Evolutionary conservation across 2,113 vertebrate species (phyloP).

Genomic region (Cynocephalus volans): DNA sequence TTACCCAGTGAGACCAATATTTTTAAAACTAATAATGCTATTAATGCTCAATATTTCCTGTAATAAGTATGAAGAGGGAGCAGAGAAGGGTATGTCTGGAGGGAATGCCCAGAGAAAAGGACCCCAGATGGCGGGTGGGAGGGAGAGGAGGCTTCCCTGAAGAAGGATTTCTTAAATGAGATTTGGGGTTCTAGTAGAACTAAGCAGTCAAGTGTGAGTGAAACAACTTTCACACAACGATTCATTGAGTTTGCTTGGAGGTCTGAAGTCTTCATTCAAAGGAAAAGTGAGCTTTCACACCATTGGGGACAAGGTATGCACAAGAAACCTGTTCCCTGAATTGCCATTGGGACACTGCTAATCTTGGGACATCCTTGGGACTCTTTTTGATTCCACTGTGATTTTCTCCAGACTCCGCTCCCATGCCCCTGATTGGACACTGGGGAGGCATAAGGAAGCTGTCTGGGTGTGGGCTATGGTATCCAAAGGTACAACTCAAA

Average conservation of each 20-base stretch:
- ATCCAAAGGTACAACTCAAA: background rate
- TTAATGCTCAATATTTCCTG: background rate
- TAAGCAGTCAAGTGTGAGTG: background rate
- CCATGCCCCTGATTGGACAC: background rate
- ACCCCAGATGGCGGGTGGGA: too few species aligned
- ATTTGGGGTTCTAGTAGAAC: background rate
- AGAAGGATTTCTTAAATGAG: background rate
- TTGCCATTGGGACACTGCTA: background rate
- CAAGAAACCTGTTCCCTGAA: background rate
- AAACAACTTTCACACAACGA: background rate
- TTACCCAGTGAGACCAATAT: background rate
- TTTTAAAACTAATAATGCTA: background rate
- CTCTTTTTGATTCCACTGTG: background rate
- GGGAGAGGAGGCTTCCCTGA: rapidly evolving
- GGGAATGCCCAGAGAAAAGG: background rate
- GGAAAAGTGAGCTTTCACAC: background rate
- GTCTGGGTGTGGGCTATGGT: background rate
- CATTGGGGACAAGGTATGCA: background rate
- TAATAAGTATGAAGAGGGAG: background rate
- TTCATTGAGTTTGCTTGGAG: background rate
- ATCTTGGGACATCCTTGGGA: background rate
- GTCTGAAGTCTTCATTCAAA: background rate
- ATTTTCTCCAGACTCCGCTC: background rate
- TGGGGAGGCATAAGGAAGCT: background rate
- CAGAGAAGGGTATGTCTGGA: background rate